Evolutionary conservation across 2,797 vertebrate genomes (phyloP), one percentile per base, ranked within the genome.

Genomic region (Pachyuromys duprasi): DNA sequence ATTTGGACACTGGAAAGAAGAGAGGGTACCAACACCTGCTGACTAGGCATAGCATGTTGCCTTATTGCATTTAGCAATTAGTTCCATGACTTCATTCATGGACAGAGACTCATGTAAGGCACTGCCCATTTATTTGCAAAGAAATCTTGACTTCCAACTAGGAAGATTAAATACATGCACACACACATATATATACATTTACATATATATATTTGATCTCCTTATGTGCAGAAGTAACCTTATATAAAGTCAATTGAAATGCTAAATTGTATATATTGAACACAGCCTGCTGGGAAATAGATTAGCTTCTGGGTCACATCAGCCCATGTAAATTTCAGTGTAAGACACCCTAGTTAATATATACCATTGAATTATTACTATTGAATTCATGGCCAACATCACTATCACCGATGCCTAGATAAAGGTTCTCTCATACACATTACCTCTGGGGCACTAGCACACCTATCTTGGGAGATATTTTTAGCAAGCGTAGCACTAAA

Each of bases 71-170:
- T 89, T 39, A 90, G 83, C 82, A 42, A 74, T 76, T 86, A 55
- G 42, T 80, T 49, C 90, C 45, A 55, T 86, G 92, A 72, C 49
- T 89, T 94, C 33, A 75, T 36, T 89, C 63, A 57, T 55, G 49
- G 89, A 91, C 53, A 65, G 18, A 80, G 45, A 81, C 60, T 94
- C 83, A 72, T 4, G 0, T 33, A 70, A 96, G 55, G 39, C 36
- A 81, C 53, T 79, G 55, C 78, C 45, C n/a, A 39, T 63, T 93
- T 89, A 67, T 67, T 86, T 67, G 74, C 45, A 82, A 91, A 74
- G 70, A 92, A 93, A 74, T 79, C 36, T 82, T 65, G 28, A 82
- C 33, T 94, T 89, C 74, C 67, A 76, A 87, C 70, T 80, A 39
- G 94, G 89, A 95, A 83, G 39, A 62, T 18, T 9, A 53, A 8